Percentiles rank a stretch among this genome's conserved stretches.
phyloP scores from a whole-genome alignment of 1,140 invertebrate genomes.

The Drosophila cardini region DNA sequence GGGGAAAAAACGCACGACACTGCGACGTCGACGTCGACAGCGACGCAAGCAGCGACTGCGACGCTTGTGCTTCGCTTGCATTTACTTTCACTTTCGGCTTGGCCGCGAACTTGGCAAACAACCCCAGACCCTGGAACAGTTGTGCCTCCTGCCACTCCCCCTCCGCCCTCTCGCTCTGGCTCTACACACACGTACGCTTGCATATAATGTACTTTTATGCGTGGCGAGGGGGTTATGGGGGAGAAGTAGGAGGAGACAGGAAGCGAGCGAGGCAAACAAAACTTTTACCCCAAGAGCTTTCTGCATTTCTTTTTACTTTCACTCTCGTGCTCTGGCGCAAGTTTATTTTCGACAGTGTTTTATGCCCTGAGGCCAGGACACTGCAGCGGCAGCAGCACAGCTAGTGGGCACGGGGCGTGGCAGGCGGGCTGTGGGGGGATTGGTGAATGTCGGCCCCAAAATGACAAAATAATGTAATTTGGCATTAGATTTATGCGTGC shows the following conservation, averaged over 20 bases:
- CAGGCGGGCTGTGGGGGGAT: background rate
- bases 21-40: slow-evolving; percentile 16
- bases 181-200: slow-evolving; percentile 48
- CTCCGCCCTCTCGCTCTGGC: background rate
- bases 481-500: slow-evolving; percentile 82
- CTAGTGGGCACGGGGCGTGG: background rate
- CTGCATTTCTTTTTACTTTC: slow-evolving; percentile 66
- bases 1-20: slow-evolving; percentile 35
- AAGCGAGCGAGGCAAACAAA: slow-evolving; percentile 29
- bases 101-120: slow-evolving; percentile 54
- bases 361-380: slow-evolving; percentile 72
- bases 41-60: slow-evolving; percentile 12
- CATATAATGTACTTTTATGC: slow-evolving; percentile 77
- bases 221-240: background rate
- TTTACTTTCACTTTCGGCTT: slow-evolving; percentile 77
- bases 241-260: background rate
- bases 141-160: no score
- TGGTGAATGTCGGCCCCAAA: slow-evolving; percentile 36
- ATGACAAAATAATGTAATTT: slow-evolving; percentile 84
- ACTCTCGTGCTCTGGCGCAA: slow-evolving; percentile 36
- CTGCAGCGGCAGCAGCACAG: slow-evolving; percentile 47
- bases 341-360: slow-evolving; percentile 82
- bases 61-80: slow-evolving; percentile 61
- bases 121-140: slow-evolving; percentile 50
- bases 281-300: slow-evolving; percentile 81